Evolutionary conservation across 1,140 invertebrate genomes (phyloP).

Genomic region (Chymomyza costata): DNA sequence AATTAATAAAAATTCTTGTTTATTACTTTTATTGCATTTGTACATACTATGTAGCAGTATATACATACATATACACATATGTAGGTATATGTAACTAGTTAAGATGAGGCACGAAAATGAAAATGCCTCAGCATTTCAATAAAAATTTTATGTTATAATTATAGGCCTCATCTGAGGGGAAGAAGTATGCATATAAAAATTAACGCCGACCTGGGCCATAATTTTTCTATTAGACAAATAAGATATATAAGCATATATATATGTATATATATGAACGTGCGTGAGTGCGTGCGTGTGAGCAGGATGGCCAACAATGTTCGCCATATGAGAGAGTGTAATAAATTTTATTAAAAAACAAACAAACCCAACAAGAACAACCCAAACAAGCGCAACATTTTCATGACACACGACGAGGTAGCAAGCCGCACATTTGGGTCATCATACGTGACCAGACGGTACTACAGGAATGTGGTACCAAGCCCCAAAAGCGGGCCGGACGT

Average conservation of each 20-base stretch:
- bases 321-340: conserved; percentile 60
- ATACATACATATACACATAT: no score
- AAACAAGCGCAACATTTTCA: conserved; percentile 26
- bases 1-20: conserved; percentile 62
- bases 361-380: no score
- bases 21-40: conserved; percentile 52
- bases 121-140: conserved; percentile 56
- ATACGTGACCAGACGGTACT: conserved; percentile 52
- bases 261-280: not conserved
- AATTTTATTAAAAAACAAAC: conserved; percentile 64
- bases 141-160: conserved; percentile 64
- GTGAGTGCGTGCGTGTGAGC: not conserved
- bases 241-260: not conserved
- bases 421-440: conserved; percentile 55
- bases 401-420: conserved; percentile 25
- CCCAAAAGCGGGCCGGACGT: not conserved
- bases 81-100: conserved; percentile 26
- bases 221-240: conserved; percentile 71
- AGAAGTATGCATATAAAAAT: conserved; percentile 44
- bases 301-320: conserved; percentile 20
- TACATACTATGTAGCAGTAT: no score
- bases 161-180: conserved; percentile 40
- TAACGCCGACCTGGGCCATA: conserved; percentile 31
- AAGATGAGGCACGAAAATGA: conserved; percentile 30
- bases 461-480: conserved; percentile 13